phyloP scores from a whole-genome alignment of 2,888 invertebrate species.

The Epiperipatus broadwayi region DNA sequence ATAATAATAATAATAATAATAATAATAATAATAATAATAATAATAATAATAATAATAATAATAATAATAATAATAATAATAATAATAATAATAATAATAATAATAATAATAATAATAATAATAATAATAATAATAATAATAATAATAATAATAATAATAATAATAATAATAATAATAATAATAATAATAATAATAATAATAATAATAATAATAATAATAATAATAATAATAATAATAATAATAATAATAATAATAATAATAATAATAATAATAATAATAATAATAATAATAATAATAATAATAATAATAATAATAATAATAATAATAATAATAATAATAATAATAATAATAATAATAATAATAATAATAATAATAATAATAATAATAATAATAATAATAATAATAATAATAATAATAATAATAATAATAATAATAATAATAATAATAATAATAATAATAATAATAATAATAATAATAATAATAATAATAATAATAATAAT shows the following conservation, averaged over 20 bases:
- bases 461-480: conserved; percentile 4
- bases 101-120: background rate
- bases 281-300: conserved; percentile 13
- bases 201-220: conserved; percentile 10
- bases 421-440: background rate
- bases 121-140: conserved; percentile 4
- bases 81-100: conserved; percentile 14
- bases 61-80: conserved; percentile 1
- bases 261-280: conserved; percentile 5
- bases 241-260: background rate
- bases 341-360: conserved; percentile 15
- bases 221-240: conserved; percentile 12
- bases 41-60: background rate
- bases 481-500: conserved; percentile 14
- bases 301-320: background rate
- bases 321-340: conserved; percentile 4
- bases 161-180: background rate
- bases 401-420: conserved; percentile 15
- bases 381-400: background rate
- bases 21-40: conserved; percentile 13
- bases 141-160: conserved; percentile 14
- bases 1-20: conserved; percentile 6
- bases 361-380: background rate
- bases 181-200: background rate
- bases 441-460: background rate